Evolutionary conservation across 2,113 vertebrate species (phyloP).

Genomic region (Hippolais icterina): DNA sequence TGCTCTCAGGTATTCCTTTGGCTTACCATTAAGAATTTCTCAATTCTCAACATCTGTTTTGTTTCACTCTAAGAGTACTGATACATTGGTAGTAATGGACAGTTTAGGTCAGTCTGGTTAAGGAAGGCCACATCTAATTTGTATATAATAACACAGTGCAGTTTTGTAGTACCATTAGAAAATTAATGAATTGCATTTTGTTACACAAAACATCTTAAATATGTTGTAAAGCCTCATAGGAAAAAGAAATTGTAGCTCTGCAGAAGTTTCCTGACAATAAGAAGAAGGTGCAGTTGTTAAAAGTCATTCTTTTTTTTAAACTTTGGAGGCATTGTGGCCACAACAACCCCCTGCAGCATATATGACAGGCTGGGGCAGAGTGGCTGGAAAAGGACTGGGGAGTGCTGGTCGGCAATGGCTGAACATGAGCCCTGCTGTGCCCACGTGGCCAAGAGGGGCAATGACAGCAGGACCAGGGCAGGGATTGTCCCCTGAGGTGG

Average conservation of each 20-base stretch:
- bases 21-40: neutral
- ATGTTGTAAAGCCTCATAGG: neutral
- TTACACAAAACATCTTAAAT: neutral
- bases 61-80: neutral
- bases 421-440: neutral
- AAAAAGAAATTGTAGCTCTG: neutral
- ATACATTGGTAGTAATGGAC: neutral
- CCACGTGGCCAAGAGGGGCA: too few relatives aligned
- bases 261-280: neutral
- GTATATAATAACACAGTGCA: neutral
- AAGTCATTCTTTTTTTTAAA: neutral
- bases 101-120: neutral
- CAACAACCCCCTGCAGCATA: neutral
- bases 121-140: neutral
- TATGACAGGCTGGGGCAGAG: too few relatives aligned
- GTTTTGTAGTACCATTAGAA: neutral
- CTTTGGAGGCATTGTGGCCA: neutral
- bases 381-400: neutral
- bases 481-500: neutral
- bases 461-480: neutral
- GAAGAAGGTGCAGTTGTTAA: neutral
- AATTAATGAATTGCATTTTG: neutral
- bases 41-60: neutral
- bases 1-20: neutral
- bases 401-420: accelerated